These are phyloP conservation scores for Tenebrosternarchus preto DNA, from an alignment of 2,113 vertebrate species.

Conservation along the genomic window DNA sequence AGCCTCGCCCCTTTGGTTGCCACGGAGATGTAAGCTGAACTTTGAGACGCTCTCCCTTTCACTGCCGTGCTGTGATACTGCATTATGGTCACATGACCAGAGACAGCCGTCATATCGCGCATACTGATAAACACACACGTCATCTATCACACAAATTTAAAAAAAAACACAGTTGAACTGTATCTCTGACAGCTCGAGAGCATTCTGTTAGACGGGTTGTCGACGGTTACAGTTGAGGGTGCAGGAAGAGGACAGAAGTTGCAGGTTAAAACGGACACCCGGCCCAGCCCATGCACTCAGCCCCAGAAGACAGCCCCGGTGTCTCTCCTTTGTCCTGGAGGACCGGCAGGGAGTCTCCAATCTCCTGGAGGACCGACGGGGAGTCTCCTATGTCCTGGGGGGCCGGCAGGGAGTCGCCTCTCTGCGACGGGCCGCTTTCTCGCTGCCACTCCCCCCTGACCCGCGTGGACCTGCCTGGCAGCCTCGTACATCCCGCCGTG, in stretches of 20 bases:
- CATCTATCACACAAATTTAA: background rate
- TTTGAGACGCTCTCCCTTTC: constrained; percentile 60
- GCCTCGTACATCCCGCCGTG: constrained; percentile 47
- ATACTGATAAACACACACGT: background rate
- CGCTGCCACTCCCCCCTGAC: constrained; percentile 24
- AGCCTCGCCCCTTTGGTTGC: background rate
- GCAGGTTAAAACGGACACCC: background rate
- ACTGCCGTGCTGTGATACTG: constrained; percentile 65
- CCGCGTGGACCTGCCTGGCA: constrained; percentile 10
- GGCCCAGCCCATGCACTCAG: constrained; percentile 15
- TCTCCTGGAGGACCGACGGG: too few species aligned
- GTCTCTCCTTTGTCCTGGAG: background rate
- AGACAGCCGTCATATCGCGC: constrained; percentile 11
- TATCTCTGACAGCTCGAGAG: background rate
- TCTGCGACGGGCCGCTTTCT: background rate
- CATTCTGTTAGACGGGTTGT: background rate
- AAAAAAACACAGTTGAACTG: background rate
- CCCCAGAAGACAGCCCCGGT: background rate
- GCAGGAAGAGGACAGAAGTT: background rate
- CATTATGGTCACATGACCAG: constrained; percentile 46
- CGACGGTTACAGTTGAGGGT: background rate
- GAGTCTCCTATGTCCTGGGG: background rate
- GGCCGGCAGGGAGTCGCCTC: background rate
- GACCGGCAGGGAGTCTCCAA: background rate
- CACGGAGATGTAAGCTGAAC: constrained; percentile 59